Evolutionary conservation across 2,113 vertebrate species (phyloP), one percentile per base, ranked within the genome.

Genomic region (Rhea americana): DNA sequence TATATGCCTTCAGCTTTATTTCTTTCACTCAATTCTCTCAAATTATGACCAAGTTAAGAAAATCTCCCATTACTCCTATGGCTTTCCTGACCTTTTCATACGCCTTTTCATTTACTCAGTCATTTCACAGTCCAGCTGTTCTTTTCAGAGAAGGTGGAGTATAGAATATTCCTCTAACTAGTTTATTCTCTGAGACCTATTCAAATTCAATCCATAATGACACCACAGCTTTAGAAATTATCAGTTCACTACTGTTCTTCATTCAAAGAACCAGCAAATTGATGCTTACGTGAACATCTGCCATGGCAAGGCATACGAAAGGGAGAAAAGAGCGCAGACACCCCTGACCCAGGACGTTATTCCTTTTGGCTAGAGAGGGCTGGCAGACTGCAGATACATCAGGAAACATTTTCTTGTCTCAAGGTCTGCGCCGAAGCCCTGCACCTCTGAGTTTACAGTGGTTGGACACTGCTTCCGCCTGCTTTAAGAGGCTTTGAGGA

Each of bases 51-150:
- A 85, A 80, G 53, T 94, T 97, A 95, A 89, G 91, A 90, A 96
- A 93, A 95, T 82, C 81, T 91, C 41, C 76, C 72, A 82, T 90
- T 95, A 94, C 63, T 95, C 43, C 75, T 85, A 61, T 32, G 79
- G 43, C 61, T 89, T 74, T 88, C 72, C 39, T 95, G 95, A 95
- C 91, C 94, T 97, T 96, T 96, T 93, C 65, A 41, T 48, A 74
- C 43, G 65, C 71, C 65, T 92, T 93, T 87, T 93, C 91, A 95
- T 93, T 95, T 95, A 78, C 59, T 85, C 90, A 91, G 82, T 85
- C 85, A 93, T 97, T 96, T 94, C 91, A 96, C 93, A 95, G 89
- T 83, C 1, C 17, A 95, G 91, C 61, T 95, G 81, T 56, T 93
- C 35, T 83, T 93, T 92, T 53, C 73, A 61, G 45, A 89, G 75